Conservation (phyloP, 2,113 vertebrate genomes). For the Orthonyx spaldingii region DNA sequence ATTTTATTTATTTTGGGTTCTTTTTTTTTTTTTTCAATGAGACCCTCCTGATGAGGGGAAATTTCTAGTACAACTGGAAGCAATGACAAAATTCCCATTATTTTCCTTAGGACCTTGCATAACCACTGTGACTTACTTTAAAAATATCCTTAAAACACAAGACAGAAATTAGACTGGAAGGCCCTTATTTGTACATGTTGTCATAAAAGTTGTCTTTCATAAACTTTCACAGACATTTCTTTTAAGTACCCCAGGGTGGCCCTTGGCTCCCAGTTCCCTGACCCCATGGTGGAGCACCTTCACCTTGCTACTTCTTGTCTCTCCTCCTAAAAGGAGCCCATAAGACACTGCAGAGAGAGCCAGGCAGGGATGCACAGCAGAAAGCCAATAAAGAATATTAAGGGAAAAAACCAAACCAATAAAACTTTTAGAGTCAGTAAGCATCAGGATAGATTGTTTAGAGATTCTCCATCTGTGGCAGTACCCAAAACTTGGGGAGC, state of each 20-base stretch:
- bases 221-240: background rate
- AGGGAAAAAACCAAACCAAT: background rate
- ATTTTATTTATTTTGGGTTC: background rate
- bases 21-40: background rate
- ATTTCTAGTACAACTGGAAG: background rate
- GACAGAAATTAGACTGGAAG: background rate
- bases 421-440: background rate
- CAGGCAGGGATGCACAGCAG: background rate
- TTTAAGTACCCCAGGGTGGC: background rate
- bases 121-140: background rate
- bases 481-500: background rate
- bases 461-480: background rate
- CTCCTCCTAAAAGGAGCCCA: fast-evolving
- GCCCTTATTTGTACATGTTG: background rate
- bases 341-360: background rate
- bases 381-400: background rate
- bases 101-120: background rate
- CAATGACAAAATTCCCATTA: background rate
- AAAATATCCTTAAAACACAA: background rate
- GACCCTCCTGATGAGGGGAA: background rate
- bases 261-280: background rate
- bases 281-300: fast-evolving
- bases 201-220: background rate
- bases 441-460: background rate
- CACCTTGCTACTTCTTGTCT: background rate